Percentiles rank a stretch among this genome's conserved stretches.
These are phyloP conservation scores for Eulimnadia texana DNA, from an alignment of 1,140 invertebrate species.

Conservation along the genomic window DNA sequence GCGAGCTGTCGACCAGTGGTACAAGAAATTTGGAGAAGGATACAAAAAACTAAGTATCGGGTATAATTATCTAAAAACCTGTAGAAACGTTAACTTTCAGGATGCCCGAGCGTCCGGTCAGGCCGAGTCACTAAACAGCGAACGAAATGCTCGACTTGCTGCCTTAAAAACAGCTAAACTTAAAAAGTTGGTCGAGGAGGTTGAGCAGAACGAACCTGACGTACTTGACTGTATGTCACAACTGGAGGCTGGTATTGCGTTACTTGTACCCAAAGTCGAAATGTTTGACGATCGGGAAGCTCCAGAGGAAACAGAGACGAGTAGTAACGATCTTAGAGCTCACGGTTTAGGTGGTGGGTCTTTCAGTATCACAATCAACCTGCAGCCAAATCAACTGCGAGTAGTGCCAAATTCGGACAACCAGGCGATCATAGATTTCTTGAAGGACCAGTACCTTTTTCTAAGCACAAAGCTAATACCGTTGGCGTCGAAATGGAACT, in stretches of 20 bases:
- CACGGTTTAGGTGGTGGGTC: slow-evolving; percentile 16
- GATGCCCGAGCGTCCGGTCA: slow-evolving; percentile 24
- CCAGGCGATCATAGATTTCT: slow-evolving; percentile 21
- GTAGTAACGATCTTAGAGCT: slow-evolving; percentile 11
- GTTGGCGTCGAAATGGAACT: slow-evolving; percentile 21
- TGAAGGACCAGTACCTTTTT: slow-evolving; percentile 23
- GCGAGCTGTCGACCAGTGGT: slow-evolving; percentile 36
- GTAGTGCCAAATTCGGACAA: slow-evolving; percentile 21
- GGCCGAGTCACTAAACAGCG: slow-evolving; percentile 23
- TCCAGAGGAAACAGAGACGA: slow-evolving; percentile 4
- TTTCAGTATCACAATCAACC: slow-evolving; percentile 10
- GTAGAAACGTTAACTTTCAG: slow-evolving; percentile 31
- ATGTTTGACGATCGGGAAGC: slow-evolving; percentile 22
- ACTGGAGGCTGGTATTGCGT: slow-evolving; percentile 29
- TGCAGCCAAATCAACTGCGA: slow-evolving; percentile 6
- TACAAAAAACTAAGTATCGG: slow-evolving; percentile 36
- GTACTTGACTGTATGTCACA: slow-evolving; percentile 26
- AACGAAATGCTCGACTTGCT: slow-evolving; percentile 22
- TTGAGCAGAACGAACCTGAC: slow-evolving; percentile 23
- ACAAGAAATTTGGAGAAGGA: slow-evolving; percentile 31
- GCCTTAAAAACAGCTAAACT: slow-evolving; percentile 23
- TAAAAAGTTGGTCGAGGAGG: slow-evolving; percentile 24
- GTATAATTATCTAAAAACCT: slow-evolving; percentile 35
- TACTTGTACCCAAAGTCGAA: slow-evolving; percentile 29
- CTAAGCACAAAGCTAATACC: slow-evolving; percentile 19